Evolutionary conservation across 2,113 vertebrate genomes (phyloP), one percentile per base, ranked within the genome.

Genomic region (Ia io): DNA sequence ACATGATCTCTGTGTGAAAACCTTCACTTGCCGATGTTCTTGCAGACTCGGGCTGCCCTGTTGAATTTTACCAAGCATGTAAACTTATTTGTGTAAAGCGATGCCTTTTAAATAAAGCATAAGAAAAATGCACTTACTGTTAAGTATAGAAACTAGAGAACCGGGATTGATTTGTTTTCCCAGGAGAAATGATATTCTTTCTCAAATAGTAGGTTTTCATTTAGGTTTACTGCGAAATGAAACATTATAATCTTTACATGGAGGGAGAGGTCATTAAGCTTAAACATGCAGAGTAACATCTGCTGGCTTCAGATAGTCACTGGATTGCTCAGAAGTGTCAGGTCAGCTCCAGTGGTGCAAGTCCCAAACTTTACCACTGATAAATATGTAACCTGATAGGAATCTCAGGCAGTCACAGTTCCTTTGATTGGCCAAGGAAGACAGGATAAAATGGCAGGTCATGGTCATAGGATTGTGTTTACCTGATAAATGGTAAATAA

Each of bases 1-100:
- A 95, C 89, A 93, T 59, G 94, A 94, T 97, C 86, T 86, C 92
- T 97, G 91, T 93, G 96, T 97, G 90, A 97, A 97, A 94, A 87
- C 32, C 11, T 91, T 51, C 77, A 67, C 79, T 94, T 79, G 16
- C 65, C 69, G 20, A 9, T 65, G 65, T 88, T 94, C 86, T 95
- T 89, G 51, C 4, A 14, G 56, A 61, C 10, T 40, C 37, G 87
- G 95, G 37, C 56, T 86, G 25, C 9, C 84, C 2, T 83, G 86
- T 42, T 84, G 44, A 63, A 82, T 95, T 96, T 97, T 95, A 32
- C 67, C 42, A 17, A 97, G 74, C n/a, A 65, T 42, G 77, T 4
- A 74, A 90, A 93, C 73, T 5, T 87, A 83, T 83, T 91, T 65
- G 56, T 70, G 74, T 73, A 92, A 94, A 87, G 69, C 11, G 80